Base-by-base conservation (phyloP, 1,140 invertebrate species). In the Atta colombica region DNA sequence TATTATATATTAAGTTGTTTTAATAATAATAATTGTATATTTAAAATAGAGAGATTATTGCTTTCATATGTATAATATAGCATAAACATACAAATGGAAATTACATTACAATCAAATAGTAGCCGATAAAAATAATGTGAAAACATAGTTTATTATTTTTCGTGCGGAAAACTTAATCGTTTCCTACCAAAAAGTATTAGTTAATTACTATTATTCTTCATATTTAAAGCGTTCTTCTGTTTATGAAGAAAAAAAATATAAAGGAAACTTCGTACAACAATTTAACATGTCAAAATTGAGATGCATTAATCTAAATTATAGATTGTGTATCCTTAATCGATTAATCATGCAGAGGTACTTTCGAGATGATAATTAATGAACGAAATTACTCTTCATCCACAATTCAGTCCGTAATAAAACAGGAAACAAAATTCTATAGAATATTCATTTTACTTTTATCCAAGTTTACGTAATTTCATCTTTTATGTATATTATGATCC, bases 381-480 rank as follows among this genome's bases (percentile, higher is more conserved):
- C 6, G n/a, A 55, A 28, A 78, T 78, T 28, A 65, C 4, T n/a
- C 25, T 10, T 58, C 25, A 58, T 69, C 63, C 49, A 14, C 25
- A n/a, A 28, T 58, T 18, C 18, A 66, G 25, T 8, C 39, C 18
- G 10, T 28, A 25, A 81, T 35, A 80, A 55, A 55, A 39, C 16
- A 7, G 35, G 3, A 71, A 69, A 58, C 16, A 71, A 69, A 69
- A 58, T 53, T 68, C 14, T 39, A 21, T 35, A 61, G 18, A 53
- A 0, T 69, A 12, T 55, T 68, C 51, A 21, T 71, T 80, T 80
- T 14, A n/a, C 7, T 71, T 14, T 81, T 45, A 71, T 14, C 31
- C 16, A 39, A 21, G 51, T 80, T 80, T 80, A 80, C 21, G 28
- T 69, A 68, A 80, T 10, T 69, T 49, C 7, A 55, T 66, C 53